Percentiles rank a stretch among this genome's conserved stretches.
These are phyloP conservation scores for Atethmia centrago DNA, from an alignment of 2,888 invertebrate species.

Conservation along the genomic window DNA sequence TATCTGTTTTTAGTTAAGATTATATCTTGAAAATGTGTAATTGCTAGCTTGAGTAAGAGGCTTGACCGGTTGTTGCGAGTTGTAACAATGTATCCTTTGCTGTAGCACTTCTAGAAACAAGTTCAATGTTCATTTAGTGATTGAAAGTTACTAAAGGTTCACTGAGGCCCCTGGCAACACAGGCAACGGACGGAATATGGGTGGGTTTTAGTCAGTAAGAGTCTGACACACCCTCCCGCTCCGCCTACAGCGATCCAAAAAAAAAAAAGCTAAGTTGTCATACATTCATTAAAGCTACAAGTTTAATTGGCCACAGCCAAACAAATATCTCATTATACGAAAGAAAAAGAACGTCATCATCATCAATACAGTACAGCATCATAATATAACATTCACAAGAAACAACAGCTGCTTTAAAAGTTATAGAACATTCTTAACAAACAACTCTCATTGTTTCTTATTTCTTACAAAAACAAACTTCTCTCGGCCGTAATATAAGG, in stretches of 20 bases:
- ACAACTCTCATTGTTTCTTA: conserved; percentile 80
- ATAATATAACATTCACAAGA: conserved; percentile 56
- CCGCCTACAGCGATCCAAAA: too few species aligned
- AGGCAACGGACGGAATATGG: too few species aligned
- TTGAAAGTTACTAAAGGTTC: neutral
- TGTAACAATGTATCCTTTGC: neutral
- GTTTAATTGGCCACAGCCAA: neutral
- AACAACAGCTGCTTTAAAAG: conserved; percentile 70
- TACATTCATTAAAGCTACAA: neutral
- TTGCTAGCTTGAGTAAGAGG: neutral
- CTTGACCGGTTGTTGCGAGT: neutral
- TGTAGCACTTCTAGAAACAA: neutral
- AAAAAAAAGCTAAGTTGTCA: too few species aligned
- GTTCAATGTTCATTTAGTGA: neutral
- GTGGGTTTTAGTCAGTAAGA: too few species aligned
- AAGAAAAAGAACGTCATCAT: conserved; percentile 11
- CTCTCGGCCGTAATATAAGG: conserved; percentile 77
- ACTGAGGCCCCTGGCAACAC: too few species aligned
- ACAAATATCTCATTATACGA: conserved; percentile 4
- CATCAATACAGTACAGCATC: conserved; percentile 53
- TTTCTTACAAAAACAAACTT: conserved; percentile 82
- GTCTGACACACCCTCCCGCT: too few species aligned
- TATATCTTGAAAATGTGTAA: conserved; percentile 17
- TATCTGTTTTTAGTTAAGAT: conserved; percentile 39
- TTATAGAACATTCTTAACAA: conserved; percentile 74